A percentile compares a stretch with the other conserved stretches of the same genome.
phyloP scores from a whole-genome alignment of 2,113 vertebrate genomes.

The Paramisgurnus dabryanus region DNA sequence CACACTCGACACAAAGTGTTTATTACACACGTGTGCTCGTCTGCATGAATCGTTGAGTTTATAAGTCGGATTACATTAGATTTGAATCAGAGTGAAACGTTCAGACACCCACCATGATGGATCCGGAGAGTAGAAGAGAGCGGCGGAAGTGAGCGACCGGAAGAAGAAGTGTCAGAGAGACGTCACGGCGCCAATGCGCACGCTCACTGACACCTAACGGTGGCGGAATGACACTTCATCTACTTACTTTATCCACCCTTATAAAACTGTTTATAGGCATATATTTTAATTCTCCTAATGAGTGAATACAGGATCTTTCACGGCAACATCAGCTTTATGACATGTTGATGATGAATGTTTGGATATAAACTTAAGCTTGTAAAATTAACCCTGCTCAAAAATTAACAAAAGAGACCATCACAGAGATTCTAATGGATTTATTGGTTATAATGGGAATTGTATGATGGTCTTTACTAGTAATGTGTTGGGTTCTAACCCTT shows the following conservation, averaged over 20 bases:
- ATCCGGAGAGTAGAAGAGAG: constrained; percentile 65
- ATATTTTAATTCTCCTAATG: no score
- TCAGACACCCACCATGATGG: constrained; percentile 76
- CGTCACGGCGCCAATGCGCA: neutral
- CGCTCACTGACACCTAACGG: constrained; percentile 2
- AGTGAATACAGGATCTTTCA: no score
- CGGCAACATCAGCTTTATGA: no score
- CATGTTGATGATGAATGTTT: no score
- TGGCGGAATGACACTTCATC: neutral
- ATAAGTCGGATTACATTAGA: constrained; percentile 54
- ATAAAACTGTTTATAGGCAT: no score
- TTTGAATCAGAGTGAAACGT: constrained; percentile 5
- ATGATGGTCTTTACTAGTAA: no score
- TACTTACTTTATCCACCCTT: neutral
- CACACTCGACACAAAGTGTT: neutral
- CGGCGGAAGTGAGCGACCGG: constrained; percentile 56
- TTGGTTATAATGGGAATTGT: no score
- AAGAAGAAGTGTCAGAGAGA: constrained; percentile 33
- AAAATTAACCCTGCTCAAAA: no score
- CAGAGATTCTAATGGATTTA: no score
- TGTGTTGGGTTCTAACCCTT: no score
- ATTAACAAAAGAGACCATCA: no score
- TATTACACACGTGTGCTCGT: neutral
- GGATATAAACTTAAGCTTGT: no score
- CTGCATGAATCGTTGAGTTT: neutral